phyloP scores from a whole-genome alignment of 2,113 vertebrate species.

The Pangasianodon gigas region DNA sequence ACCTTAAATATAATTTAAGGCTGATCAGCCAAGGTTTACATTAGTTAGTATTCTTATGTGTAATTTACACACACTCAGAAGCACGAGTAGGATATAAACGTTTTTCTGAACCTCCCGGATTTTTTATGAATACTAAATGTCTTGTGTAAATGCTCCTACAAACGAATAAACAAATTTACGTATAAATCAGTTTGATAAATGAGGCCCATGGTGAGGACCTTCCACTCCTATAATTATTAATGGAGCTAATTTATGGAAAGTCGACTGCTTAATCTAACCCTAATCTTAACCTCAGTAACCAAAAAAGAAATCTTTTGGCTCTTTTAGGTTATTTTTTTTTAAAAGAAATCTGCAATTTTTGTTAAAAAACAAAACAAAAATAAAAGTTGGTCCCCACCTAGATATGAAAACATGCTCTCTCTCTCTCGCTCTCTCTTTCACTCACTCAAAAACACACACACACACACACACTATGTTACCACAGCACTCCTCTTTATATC shows the following conservation, averaged over 20 bases:
- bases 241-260: not conserved
- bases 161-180: not conserved
- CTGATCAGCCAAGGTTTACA: not conserved
- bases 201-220: not conserved
- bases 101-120: not conserved
- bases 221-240: not conserved
- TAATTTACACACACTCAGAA: not conserved
- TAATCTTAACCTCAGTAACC: not conserved
- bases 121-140: not conserved
- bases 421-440: not conserved
- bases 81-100: not conserved
- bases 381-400: not conserved
- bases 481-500: not conserved
- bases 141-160: not conserved
- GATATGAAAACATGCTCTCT: not conserved
- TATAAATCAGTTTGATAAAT: not conserved
- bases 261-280: not conserved
- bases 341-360: not conserved
- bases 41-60: not conserved
- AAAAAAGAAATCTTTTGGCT: not conserved
- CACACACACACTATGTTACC: not conserved
- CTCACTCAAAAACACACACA: not conserved
- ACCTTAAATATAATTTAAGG: too few species aligned
- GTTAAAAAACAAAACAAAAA: not conserved
- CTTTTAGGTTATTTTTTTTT: not conserved